Base-by-base conservation (phyloP, 2,113 vertebrate species). In the Parotia lawesii region DNA sequence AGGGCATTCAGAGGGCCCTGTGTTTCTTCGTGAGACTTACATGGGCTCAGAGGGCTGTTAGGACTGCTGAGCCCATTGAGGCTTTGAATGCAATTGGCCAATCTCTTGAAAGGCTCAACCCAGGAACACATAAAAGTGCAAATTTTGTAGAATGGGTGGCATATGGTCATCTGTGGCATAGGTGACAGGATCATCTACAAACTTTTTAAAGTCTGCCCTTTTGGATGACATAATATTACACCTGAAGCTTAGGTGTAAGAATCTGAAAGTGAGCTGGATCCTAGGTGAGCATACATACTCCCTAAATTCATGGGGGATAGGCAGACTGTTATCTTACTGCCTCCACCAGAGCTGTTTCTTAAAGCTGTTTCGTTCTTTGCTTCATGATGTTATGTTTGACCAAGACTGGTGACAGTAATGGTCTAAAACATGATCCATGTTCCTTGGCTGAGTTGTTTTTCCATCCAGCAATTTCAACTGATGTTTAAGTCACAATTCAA, bases 21-120 rank as follows among this genome's bases (percentile, higher is more conserved):
- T 65, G 57, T 69, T 83, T 79, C 50, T 61, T 37, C 1, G 0
- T 67, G 40, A 47, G 61, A 9, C 9, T 85, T 56, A 5, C 0
- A 2, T 18, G 28, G 18, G 17, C 66, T 85, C 44, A 38, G 22
- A 64, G 27, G 27, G 12, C 44, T 5, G 2, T 64, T 17, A 64
- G 53, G 11, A 37, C 40, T 69, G 33, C 35, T 38, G 21, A 65
- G 9, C 15, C 18, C 38, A 1, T 40, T 31, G 35, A 81, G 38
- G 8, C 14, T 54, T 85, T 42, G 35, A n/a, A 77, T 57, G 23
- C 37, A 42, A 1, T 42, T 80, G 50, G 3, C 50, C 37, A 19
- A 0, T 70, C 12, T 14, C 8, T 74, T 54, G 12, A 42, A 54
- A 84, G 20, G 5, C 38, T 81, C 10, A 33, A n/a, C 31, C 13